Percentiles rank a stretch among this genome's conserved stretches.
Conservation (phyloP, 2,113 vertebrate genomes). For the Alosa alosa region DNA sequence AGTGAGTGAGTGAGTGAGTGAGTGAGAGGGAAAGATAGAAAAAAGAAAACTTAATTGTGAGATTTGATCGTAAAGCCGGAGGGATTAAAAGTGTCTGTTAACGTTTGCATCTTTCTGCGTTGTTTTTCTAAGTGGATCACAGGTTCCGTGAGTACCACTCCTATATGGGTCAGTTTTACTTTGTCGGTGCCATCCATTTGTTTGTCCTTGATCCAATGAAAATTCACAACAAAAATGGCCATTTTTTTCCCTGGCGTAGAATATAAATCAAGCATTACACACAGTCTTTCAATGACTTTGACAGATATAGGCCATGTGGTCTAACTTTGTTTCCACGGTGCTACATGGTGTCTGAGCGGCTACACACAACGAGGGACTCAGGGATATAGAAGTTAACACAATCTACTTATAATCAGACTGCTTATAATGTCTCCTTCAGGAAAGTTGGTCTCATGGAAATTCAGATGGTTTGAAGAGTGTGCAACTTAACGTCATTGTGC, state of each 20-base stretch:
- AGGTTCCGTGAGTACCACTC: conserved; percentile 56
- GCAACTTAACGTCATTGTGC: not conserved
- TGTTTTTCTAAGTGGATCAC: conserved; percentile 61
- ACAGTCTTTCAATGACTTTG: conserved; percentile 71
- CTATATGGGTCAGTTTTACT: conserved; percentile 72
- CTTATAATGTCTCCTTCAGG: not conserved
- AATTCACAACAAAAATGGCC: conserved; percentile 70
- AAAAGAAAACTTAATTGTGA: conserved; percentile 55
- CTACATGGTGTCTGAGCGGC: conserved; percentile 55
- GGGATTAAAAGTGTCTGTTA: conserved; percentile 59
- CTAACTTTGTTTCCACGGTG: conserved; percentile 71
- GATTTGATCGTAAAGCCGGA: conserved; percentile 47
- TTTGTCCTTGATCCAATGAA: conserved; percentile 77
- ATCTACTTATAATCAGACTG: not conserved
- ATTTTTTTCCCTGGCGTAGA: conserved; percentile 56
- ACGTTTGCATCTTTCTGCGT: conserved; percentile 65
- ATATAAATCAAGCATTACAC: conserved; percentile 77
- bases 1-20: conserved; percentile 30
- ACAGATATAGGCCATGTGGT: conserved; percentile 78
- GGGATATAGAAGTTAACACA: not conserved
- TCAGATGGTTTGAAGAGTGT: not conserved
- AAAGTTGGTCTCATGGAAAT: not conserved
- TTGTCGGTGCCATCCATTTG: conserved; percentile 69
- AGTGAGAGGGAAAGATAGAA: conserved; percentile 42
- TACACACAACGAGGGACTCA: not conserved